Conservation (phyloP, 2,113 vertebrate species). For the Cygnus atratus region DNA sequence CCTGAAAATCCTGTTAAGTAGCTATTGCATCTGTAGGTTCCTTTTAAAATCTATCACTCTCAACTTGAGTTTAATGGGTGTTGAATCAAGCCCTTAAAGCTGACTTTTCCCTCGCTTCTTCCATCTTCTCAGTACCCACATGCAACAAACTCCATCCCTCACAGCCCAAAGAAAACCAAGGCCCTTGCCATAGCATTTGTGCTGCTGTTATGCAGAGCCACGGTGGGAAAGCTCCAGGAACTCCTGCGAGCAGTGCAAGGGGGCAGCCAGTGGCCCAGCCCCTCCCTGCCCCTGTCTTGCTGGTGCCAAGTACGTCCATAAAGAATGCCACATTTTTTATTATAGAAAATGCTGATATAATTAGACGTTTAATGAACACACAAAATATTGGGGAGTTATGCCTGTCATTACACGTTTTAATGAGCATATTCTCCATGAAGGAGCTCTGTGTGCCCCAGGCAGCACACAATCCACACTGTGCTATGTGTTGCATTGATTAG, state of each 20-base stretch:
- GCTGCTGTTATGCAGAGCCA: rapidly evolving
- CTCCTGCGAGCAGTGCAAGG: rapidly evolving
- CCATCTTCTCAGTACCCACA: rapidly evolving
- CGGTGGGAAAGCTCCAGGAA: not conserved
- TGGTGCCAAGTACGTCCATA: not conserved
- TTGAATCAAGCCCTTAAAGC: not conserved
- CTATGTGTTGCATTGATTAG: conserved; percentile 45
- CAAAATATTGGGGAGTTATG: not conserved
- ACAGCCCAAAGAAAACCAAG: not conserved
- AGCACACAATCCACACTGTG: not conserved
- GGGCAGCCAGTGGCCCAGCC: not conserved
- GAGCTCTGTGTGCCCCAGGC: not conserved
- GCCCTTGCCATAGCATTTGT: rapidly evolving
- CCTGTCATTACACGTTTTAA: conserved; percentile 52
- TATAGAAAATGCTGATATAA: not conserved
- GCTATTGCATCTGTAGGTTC: not conserved
- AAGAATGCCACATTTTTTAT: not conserved
- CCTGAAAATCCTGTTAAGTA: not conserved
- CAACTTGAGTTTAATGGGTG: not conserved
- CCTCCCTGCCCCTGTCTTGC: not conserved
- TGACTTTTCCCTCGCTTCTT: not conserved
- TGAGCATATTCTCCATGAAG: not conserved
- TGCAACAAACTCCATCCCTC: rapidly evolving
- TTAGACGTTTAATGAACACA: conserved; percentile 14
- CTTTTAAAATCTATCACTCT: not conserved